Evolutionary conservation across 2,888 invertebrate species (phyloP).

Genomic region (Cenopis cana): DNA sequence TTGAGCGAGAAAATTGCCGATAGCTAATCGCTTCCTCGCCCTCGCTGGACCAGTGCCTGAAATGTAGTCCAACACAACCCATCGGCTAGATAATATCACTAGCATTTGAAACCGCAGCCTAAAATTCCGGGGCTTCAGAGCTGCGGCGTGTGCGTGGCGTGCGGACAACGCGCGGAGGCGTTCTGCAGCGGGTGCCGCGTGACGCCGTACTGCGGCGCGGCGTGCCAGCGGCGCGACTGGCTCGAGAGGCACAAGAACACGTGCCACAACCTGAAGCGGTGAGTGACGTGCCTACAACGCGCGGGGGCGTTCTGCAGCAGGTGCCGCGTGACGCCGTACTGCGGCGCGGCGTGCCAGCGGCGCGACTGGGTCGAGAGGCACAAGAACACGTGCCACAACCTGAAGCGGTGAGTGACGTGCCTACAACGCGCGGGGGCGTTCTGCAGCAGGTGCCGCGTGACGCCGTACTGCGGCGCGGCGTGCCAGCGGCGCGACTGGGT

Average conservation of each 20-base stretch:
- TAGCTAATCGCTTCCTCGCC: too few relatives aligned
- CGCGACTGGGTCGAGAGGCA: slow-evolving; percentile 69
- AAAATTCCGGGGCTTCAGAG: slow-evolving; percentile 70
- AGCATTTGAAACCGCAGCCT: slow-evolving; percentile 54
- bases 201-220: slow-evolving; percentile 69
- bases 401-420: slow-evolving; percentile 63
- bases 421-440: slow-evolving; percentile 57
- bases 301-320: slow-evolving; percentile 66
- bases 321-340: slow-evolving; percentile 74
- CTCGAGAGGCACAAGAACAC: slow-evolving; percentile 60
- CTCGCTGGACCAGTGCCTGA: too few relatives aligned
- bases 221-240: slow-evolving; percentile 72
- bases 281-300: slow-evolving; percentile 52
- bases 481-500: slow-evolving; percentile 73
- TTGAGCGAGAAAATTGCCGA: too few relatives aligned
- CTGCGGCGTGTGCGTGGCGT: slow-evolving; percentile 61
- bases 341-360: slow-evolving; percentile 65
- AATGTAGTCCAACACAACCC: not conserved
- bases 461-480: slow-evolving; percentile 68
- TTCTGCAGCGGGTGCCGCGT: slow-evolving; percentile 69
- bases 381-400: slow-evolving; percentile 66
- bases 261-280: slow-evolving; percentile 72
- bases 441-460: slow-evolving; percentile 69
- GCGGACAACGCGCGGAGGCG: slow-evolving; percentile 59
- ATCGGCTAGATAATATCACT: not conserved